Base-by-base conservation (phyloP, 1,140 invertebrate genomes). In the Neodiprion fabricii region DNA sequence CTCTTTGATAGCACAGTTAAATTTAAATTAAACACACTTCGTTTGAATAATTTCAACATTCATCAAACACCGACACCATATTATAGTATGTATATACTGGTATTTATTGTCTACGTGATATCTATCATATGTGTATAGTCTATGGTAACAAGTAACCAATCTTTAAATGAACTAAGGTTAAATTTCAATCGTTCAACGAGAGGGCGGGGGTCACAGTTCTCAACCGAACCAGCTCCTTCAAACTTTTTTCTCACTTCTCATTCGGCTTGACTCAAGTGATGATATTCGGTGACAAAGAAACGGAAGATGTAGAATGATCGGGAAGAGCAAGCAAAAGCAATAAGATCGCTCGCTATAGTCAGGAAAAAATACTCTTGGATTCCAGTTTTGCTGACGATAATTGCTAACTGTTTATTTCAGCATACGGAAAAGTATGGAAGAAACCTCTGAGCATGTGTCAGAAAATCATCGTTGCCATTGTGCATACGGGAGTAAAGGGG, bases 41-140 rank as follows among this genome's bases (percentile, higher is more conserved):
- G n/a, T 61, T 61, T 61, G n/a, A 61, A 61, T 21, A 14, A 61
- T 61, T 61, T 61, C 53, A 61, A 61, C 8, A 61, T 61, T 61
- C 11, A 61, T 61, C 53, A 61, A 61, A 61, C 53, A 61, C 53
- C 8, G 5, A 61, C n/a, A 61, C 53, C n/a, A 9, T 61, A 61
- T 17, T 61, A 17, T 61, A 14, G n/a, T 61, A 61, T 61, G 17
- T 21, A 61, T 17, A 8, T 40, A 40, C 28, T 40, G 28, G 5
- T 40, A 61, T 61, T 61, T 61, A 61, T 61, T 61, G 53, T 61
- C 53, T 61, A 61, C n/a, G 53, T 17, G 53, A 61, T 61, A 61
- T 61, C 53, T 61, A 17, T 61, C 5, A 9, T 12, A 40, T 40
- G 28, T 61, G 53, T 61, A 61, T 9, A 61, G 53, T 61, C 53